Evolutionary conservation across 2,113 vertebrate genomes (phyloP), one percentile per base, ranked within the genome.

Genomic region (Leptobrachium ailaonicum): DNA sequence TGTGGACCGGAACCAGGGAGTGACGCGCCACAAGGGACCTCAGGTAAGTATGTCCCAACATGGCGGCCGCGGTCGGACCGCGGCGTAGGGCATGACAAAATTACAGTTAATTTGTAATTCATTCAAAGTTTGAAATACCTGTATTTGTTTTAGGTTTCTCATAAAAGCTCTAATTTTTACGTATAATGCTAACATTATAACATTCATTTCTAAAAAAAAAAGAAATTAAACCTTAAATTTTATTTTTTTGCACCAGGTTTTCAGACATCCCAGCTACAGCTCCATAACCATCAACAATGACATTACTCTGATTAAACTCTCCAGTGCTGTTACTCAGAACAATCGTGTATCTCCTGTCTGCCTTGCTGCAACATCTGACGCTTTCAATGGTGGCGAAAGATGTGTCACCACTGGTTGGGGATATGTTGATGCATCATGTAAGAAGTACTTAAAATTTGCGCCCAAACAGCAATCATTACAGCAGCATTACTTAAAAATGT

Each of bases 331-430:
- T 45, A 32, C 53, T 54, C 42, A 95, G 40, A 85, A 66, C 11
- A 0, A 66, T 1, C 87, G 82, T 0, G 89, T 95, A 53, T 93
- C 94, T 0, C 89, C 94, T 0, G 91, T 96, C 82, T 96, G 95
- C 14, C 66, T 95, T 47, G 92, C 94, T 0, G 62, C 79, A 32
- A 81, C 84, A 2, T 0, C 1, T 0, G 93, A 93, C 2, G 82
- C 86, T 85, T 95, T 93, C 84, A 72, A 88, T 0, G 89, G 86
- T 0, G 92, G 93, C 70, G 80, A 88, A 81, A 83, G 2, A 84
- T 96, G 95, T 0, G 87, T 90, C 82, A 96, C 94, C 73, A 89
- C 87, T 0, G 94, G 95, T 85, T 95, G 95, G 95, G 95, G 94
- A 10, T 88, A 89, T 85, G 92, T 92, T 76, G 87, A 84, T 41